These are phyloP conservation scores for Trachops cirrhosus DNA, from an alignment of 2,797 vertebrate genomes.

Conservation along the genomic window DNA sequence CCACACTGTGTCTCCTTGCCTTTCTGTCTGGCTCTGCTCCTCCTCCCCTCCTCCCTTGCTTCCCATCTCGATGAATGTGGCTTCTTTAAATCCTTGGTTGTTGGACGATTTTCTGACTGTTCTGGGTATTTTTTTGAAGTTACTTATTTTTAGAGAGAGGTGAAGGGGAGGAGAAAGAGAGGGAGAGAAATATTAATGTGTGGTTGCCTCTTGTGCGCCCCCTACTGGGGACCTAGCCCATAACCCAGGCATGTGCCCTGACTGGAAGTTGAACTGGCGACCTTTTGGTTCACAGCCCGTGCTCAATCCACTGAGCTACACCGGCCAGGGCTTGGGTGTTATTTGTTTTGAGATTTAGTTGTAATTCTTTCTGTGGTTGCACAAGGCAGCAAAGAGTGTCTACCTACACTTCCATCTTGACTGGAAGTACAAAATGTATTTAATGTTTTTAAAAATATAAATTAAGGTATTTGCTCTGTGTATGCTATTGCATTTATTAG, in stretches of 20 bases:
- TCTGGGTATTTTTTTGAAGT: too few species aligned
- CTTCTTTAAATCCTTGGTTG: background rate
- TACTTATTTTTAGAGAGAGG: too few species aligned
- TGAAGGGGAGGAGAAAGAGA: too few species aligned
- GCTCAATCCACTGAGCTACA: too few species aligned
- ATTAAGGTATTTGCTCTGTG: background rate
- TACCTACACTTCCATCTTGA: background rate
- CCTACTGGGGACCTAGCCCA: too few species aligned
- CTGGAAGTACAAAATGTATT: background rate
- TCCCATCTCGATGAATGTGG: background rate
- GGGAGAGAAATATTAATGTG: too few species aligned
- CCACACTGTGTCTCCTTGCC: background rate
- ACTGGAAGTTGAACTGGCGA: too few species aligned
- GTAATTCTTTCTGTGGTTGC: background rate
- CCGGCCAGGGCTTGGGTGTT: background rate
- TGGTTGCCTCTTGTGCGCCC: too few species aligned
- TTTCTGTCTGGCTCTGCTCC: background rate
- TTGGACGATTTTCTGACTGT: too few species aligned
- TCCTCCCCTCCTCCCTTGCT: too few species aligned
- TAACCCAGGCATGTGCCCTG: too few species aligned
- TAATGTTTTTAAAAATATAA: conserved; percentile 21
- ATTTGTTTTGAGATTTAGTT: background rate
- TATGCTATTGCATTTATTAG: conserved; percentile 6
- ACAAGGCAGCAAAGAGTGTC: background rate
- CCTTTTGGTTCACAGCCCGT: too few species aligned